Evolutionary conservation across 1,140 invertebrate genomes (phyloP), one percentile per base, ranked within the genome.

Genomic region (Drosophila truncata): DNA sequence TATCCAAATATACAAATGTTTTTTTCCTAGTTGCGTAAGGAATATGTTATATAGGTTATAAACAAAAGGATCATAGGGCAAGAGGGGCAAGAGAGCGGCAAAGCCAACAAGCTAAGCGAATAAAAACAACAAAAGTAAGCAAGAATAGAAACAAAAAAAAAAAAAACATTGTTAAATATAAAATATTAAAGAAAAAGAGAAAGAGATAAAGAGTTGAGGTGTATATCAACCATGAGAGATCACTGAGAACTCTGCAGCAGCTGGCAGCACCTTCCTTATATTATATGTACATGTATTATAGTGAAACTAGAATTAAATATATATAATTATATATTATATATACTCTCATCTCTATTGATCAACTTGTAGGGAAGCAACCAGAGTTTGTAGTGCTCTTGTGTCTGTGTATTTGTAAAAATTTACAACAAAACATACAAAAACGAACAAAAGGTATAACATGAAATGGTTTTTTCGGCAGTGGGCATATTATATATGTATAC

Each of bases 1-100:
- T 83, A 83, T 85, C 78, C 78, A 81, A 81, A 84, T 80, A 83
- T 63, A 69, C 80, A 69, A 66, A 47, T 71, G 71, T 61, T 69
- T 77, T 78, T 73, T 73, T 79, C 75, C 11, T 70, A 84, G 52
- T 46, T 75, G 20, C 20, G 4, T 82, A 79, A 82, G 80, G 23
- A 75, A 58, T 69, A 78, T 59, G 70, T 72, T 72, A 72, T 23
- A 23, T 72, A 72, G 37, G 44, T 41, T 59, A 41, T 78, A 82
- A 35, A 25, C 23, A 27, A 41, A 52, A 33, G 50, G 52, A 55
- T 54, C 33, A 25, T 23, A 16, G 52, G 44, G 31, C n/a, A 46
- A 25, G 39, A 59, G 54, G 57, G 27, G 23, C 9, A 57, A 16
- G 54, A 50, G 55, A 83, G 70, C 65, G 81, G 81, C 81, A 71